Base-by-base conservation (phyloP, 2,113 vertebrate genomes). In the Melanerpes aurifrons region DNA sequence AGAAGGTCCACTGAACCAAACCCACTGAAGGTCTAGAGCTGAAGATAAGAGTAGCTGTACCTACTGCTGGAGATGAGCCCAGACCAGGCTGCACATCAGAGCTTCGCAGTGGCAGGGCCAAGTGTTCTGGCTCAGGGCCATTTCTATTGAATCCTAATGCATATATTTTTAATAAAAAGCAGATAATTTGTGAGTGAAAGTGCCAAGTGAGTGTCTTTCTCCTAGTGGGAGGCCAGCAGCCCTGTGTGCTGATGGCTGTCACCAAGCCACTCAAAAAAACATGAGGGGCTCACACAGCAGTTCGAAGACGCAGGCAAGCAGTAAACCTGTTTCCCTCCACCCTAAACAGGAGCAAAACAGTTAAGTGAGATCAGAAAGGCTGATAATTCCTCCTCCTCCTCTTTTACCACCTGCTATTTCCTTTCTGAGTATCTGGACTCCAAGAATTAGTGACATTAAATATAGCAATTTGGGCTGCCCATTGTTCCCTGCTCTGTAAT, bases 281-380 rank as follows among this genome's bases (percentile, higher is more conserved):
- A 22, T 3, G 0, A 0, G 1, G 69, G 61, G 32, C 67, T 83
- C 2, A 0, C 53, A 6, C 28, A 1, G 48, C 15, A 32, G 61
- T 4, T 29, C 53, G 15, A 6, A 15, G 28, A 1, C 14, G 37
- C 54, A 10, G 19, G 11, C 2, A 0, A 5, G 26, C 22, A 8
- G 3, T 26, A 50, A 19, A 37, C 50, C 63, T 3, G 0, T 26
- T 24, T 9, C 53, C 12, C 10, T 64, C 10, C 14, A 4, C 12
- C 31, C 15, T 5, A 7, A 62, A 16, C 47, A 24, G 54, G 43
- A 82, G 62, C 47, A 28, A 63, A 91, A 76, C 5, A 28, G 35
- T 21, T 50, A 25, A 53, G 22, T 19, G 61, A 50, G 35, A 45
- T 68, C 45, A 64, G 7, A 35, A 75, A 18, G 21, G 45, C 29